Conservation (phyloP, 2,888 invertebrate species). For the Tetropium fuscum region DNA sequence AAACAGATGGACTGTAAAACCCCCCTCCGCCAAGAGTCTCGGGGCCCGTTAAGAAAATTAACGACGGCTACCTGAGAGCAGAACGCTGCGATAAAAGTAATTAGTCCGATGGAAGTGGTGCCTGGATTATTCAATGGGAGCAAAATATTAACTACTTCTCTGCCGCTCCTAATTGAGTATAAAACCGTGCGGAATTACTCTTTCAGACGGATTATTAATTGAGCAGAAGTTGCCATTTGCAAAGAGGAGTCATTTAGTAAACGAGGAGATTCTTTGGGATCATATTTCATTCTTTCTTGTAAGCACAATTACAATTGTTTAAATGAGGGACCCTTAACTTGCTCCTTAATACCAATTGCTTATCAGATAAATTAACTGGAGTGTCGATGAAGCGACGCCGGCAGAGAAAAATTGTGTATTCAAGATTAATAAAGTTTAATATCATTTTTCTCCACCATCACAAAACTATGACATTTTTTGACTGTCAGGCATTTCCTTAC, state of each 20-base stretch:
- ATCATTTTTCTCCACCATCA: no score
- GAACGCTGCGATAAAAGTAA: constrained; percentile 15
- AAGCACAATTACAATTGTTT: constrained; percentile 14
- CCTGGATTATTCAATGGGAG: constrained; percentile 15
- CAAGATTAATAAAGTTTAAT: no score
- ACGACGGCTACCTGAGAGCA: constrained; percentile 14
- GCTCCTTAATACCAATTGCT: no score
- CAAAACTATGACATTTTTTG: no score
- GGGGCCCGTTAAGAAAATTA: no score
- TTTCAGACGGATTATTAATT: constrained; percentile 18
- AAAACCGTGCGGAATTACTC: neutral
- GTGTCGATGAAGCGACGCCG: no score
- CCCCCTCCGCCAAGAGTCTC: no score
- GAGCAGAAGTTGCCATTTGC: constrained; percentile 20
- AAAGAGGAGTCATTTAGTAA: constrained; percentile 19
- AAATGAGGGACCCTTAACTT: neutral
- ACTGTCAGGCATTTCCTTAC: no score
- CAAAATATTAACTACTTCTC: constrained; percentile 15
- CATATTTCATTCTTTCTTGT: constrained; percentile 25
- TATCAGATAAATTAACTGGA: no score
- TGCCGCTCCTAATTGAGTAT: constrained; percentile 18
- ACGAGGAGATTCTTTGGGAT: constrained; percentile 21
- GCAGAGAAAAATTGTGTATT: no score
- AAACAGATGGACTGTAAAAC: no score
- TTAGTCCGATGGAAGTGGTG: constrained; percentile 3